Evolutionary conservation across 2,888 invertebrate species (phyloP), one percentile per base, ranked within the genome.

Genomic region (Nycteola revayana): DNA sequence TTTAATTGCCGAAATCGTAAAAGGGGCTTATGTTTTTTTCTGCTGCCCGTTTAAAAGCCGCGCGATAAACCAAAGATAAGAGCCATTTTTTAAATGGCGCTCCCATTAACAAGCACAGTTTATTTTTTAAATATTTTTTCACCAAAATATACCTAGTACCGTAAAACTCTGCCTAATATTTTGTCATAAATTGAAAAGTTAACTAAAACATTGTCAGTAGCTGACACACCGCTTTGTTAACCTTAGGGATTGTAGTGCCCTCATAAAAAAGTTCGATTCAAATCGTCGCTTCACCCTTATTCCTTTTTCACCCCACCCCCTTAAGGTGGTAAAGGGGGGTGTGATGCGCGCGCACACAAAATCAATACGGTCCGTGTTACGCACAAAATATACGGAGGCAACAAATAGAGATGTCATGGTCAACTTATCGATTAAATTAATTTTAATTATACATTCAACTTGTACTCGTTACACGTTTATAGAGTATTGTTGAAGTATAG

Each of bases 241-340:
- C 82, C 79, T 84, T 69, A 79, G 72, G 75, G 79, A 80, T 81
- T 76, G 72, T 66, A 70, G 70, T 69, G 63, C 75, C 71, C 77
- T 78, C 75, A 75, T 80, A 81, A 84, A 83, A 84, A 81, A 81
- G 78, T 83, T 85, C 82, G 76, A 83, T 84, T 82, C 75, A 74
- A 80, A 79, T 78, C 75, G 79, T 66, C 73, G 74, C 66, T 70
- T 73, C 76, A 71, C 83, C 79, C 81, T 71, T 79, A 74, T 75
- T 72, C 77, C 68, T 76, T 75, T 73, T 73, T 65, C 60, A 45
- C 70, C 72, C 68, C 58, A 36, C 32, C 39, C 60, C 66, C 56
- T 57, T 35, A 44, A 20, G 23, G 43, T 21, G 31, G 11, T 29
- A 39, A 39, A 34, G 50, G 56, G 54, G 61, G 67, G 52, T 37